Base-by-base conservation (phyloP, 2,113 vertebrate genomes). In the Drymodes brunneopygia region DNA sequence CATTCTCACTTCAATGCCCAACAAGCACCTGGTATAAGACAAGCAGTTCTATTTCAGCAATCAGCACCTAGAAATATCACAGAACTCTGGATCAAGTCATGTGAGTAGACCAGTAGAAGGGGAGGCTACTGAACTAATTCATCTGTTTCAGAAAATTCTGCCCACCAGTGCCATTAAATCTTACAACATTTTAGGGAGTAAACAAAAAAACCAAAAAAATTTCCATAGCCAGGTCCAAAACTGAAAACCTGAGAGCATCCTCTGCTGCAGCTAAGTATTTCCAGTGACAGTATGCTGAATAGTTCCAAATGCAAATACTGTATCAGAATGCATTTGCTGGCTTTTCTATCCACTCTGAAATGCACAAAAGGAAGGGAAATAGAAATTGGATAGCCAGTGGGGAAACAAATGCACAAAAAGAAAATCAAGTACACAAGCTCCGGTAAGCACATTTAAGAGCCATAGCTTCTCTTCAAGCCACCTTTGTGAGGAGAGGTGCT, bases 61-160 rank as follows among this genome's bases (percentile, higher is more conserved):
- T n/a, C 42, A 61, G 33, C 19, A 80, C 5, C 35, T 13, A 45
- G 17, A 81, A 83, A 31, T 24, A 80, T 2, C 22, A 90, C 38
- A 70, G 44, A 77, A 58, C 29, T 80, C 17, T 14, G n/a, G 35
- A 81, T 64, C 31, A 51, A 81, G 20, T 45, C 33, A 50, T 12
- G 12, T 17, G 6, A 1, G 7, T 4, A 77, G 23, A 36, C 3
- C 5, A 78, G 14, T 1, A 42, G 11, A 38, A 78, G 4, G 10
- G 6, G 5, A 51, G 11, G 22, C 28, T 60, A 58, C 14, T 66
- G 45, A 80, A 72, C 15, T 58, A 53, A 54, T 53, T 53, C 0
- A 50, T 15, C 29, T 89, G 29, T 54, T 90, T 69, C 44, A 80
- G 35, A 51, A 66, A 71, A 57, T 38, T 56, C 33, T 21, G 27